Conservation (phyloP, 2,888 invertebrate genomes). For the Temnothorax unifasciatus region DNA sequence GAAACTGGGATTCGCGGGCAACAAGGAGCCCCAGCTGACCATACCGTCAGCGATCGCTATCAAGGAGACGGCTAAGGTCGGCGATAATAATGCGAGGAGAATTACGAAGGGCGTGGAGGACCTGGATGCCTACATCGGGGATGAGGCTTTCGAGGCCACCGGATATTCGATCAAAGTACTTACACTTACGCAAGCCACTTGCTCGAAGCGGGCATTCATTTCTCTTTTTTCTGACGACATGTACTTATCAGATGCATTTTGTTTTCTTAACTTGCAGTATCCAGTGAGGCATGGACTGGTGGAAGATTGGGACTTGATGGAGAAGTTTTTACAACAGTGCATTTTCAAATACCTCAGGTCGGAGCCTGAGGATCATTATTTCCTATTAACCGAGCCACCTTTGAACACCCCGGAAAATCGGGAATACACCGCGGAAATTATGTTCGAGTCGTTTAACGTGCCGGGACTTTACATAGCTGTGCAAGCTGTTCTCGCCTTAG, state of each 20-base stretch:
- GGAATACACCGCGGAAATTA: constrained; percentile 98
- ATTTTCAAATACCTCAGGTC: constrained; percentile 99
- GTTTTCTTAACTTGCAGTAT: constrained; percentile 89
- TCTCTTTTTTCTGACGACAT: not conserved
- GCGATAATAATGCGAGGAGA: constrained; percentile 95
- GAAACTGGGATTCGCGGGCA: constrained; percentile 99
- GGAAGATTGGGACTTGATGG: constrained; percentile 99
- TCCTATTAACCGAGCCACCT: constrained; percentile 99
- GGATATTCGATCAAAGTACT: constrained; percentile 98
- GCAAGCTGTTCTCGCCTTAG: constrained; percentile 98
- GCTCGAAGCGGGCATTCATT: not conserved
- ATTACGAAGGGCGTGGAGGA: constrained; percentile 99
- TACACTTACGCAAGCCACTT: constrained; percentile 10
- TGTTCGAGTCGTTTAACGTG: constrained; percentile 99
- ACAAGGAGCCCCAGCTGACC: constrained; percentile 99
- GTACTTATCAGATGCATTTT: not conserved
- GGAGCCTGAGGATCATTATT: constrained; percentile 99
- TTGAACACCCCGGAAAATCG: constrained; percentile 99
- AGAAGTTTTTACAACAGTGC: constrained; percentile 98
- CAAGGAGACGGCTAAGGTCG: constrained; percentile 98
- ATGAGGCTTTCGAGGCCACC: constrained; percentile 99
- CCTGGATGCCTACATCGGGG: constrained; percentile 99
- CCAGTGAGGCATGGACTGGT: constrained; percentile 99
- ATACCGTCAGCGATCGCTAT: constrained; percentile 99
- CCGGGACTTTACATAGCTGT: constrained; percentile 99